phyloP scores from a whole-genome alignment of 2,797 vertebrate genomes.

The Cygnus olor region DNA sequence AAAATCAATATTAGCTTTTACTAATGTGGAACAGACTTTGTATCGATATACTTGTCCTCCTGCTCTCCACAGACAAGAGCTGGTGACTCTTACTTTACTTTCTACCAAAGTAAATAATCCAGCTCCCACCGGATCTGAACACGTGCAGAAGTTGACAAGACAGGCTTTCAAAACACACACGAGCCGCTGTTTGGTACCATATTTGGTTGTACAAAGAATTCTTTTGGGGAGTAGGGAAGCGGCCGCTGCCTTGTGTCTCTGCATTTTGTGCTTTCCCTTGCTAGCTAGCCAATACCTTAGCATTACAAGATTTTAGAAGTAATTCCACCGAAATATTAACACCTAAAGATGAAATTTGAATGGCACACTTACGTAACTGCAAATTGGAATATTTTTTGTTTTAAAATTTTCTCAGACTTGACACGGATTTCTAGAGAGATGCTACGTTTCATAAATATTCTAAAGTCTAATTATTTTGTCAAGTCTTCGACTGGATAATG shows the following conservation, averaged over 20 bases:
- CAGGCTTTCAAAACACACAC: neutral
- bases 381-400: neutral
- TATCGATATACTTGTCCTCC: neutral
- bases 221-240: neutral
- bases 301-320: neutral
- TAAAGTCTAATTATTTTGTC: neutral
- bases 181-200: neutral
- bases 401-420: neutral
- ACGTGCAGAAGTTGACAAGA: neutral
- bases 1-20: neutral
- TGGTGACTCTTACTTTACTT: neutral
- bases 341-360: neutral
- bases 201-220: neutral
- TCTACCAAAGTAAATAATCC: neutral
- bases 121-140: neutral
- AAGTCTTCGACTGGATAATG: accelerated
- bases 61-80: neutral
- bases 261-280: neutral
- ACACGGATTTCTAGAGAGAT: neutral
- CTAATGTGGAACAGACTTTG: neutral
- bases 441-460: neutral
- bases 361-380: neutral
- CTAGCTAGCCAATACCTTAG: neutral
- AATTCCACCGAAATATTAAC: neutral
- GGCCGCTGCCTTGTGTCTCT: neutral